phyloP scores from a whole-genome alignment of 2,113 vertebrate species.

The Natator depressus region DNA sequence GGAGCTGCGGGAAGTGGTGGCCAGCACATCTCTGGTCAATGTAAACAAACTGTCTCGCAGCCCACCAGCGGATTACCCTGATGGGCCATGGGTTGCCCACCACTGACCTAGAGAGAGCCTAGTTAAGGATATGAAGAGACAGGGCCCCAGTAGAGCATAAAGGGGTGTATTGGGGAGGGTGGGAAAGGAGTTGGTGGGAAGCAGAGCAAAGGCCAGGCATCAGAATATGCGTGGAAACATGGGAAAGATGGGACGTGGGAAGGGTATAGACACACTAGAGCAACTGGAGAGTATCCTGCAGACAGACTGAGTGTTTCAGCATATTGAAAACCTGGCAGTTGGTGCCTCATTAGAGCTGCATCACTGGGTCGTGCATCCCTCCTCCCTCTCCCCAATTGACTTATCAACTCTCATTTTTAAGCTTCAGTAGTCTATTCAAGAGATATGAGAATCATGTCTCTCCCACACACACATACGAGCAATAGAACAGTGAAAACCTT shows the following conservation, averaged over 20 bases:
- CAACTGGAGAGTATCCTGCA: background rate
- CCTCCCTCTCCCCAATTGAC: background rate
- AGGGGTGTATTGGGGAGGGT: background rate
- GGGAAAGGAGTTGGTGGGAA: background rate
- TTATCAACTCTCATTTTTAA: background rate
- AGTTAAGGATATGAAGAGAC: background rate
- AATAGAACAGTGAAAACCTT: background rate
- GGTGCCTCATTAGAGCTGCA: background rate
- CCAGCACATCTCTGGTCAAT: too few relatives aligned
- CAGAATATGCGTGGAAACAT: background rate
- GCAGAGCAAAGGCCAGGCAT: accelerated
- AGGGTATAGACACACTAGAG: background rate
- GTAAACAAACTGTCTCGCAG: too few relatives aligned
- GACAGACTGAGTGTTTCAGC: background rate
- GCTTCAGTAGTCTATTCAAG: background rate
- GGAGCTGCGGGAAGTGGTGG: too few relatives aligned
- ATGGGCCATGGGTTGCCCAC: too few relatives aligned
- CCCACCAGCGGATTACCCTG: too few relatives aligned
- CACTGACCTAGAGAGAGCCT: background rate
- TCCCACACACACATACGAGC: accelerated
- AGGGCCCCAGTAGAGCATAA: background rate
- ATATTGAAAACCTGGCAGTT: background rate
- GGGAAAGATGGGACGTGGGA: background rate
- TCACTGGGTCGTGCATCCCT: background rate
- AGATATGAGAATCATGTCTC: background rate